Conservation (phyloP, 92 coral and sea anemone genomes). For the Plumapathes pennacea region DNA sequence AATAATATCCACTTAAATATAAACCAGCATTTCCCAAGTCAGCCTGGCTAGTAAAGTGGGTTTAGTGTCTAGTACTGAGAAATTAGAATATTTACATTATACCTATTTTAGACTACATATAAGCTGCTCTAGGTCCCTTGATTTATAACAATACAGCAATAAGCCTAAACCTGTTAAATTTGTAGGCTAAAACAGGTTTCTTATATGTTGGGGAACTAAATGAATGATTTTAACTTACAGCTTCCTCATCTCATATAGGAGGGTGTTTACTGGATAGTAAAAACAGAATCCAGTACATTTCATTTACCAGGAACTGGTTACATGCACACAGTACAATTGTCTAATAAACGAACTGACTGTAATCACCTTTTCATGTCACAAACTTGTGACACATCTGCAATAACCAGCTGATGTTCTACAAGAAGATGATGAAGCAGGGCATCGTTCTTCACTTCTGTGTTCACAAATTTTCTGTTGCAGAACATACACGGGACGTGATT, state of each 20-base stretch:
- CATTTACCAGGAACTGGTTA: no score
- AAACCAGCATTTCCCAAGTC: background rate
- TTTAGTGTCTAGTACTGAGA: no score
- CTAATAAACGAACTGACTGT: background rate
- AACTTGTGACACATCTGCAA: constrained; percentile 85
- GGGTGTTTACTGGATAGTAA: no score
- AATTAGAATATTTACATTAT: no score
- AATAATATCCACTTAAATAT: background rate
- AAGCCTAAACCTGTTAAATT: no score
- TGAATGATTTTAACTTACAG: background rate
- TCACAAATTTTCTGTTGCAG: constrained; percentile 82
- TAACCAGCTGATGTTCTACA: constrained; percentile 85
- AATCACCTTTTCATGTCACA: constrained; percentile 84
- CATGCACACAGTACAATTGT: no score
- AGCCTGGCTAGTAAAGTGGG: no score
- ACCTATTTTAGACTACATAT: no score
- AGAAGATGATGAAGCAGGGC: constrained; percentile 85
- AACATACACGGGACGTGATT: constrained; percentile 71
- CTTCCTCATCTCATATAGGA: background rate
- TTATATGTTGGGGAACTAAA: no score
- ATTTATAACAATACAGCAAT: no score
- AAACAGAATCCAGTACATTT: background rate
- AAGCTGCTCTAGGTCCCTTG: no score
- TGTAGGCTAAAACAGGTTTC: no score
- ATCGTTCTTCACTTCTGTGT: constrained; percentile 80